A percentile compares a stretch with the other conserved stretches of the same genome.
phyloP scores from a whole-genome alignment of 2,888 invertebrate genomes.

The Nephrotoma guestfalica region DNA sequence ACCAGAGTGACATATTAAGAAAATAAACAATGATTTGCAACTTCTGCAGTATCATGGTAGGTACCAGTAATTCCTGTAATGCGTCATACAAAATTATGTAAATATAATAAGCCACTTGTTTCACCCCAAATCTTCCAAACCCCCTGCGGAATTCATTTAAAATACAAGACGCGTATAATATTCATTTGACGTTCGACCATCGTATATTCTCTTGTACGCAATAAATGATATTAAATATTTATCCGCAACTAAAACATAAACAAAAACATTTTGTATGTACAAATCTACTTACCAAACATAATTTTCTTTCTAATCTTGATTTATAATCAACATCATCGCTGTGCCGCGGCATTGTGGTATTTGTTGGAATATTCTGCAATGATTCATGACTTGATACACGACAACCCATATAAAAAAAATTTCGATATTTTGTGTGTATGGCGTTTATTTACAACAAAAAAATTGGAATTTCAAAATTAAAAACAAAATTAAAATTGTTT shows the following conservation, averaged over 20 bases:
- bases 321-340: conserved; percentile 17
- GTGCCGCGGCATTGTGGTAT: conserved; percentile 9
- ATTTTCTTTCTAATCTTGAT: conserved; percentile 19
- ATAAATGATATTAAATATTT: not conserved
- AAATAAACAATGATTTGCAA: not conserved
- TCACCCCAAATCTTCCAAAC: not conserved
- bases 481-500: not conserved
- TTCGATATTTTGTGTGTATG: not conserved
- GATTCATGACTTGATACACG: conserved; percentile 18
- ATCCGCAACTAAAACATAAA: not conserved
- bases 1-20: too few species aligned
- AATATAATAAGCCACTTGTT: not conserved
- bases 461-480: not conserved
- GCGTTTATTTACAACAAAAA: not conserved
- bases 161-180: not conserved
- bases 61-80: not conserved
- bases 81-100: not conserved
- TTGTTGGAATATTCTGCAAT: conserved; percentile 1
- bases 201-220: not conserved
- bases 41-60: not conserved
- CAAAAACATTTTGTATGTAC: not conserved
- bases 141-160: not conserved
- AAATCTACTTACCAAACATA: conserved; percentile 17
- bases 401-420: conserved; percentile 18
- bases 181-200: not conserved